Evolutionary conservation across 2,888 invertebrate species (phyloP), one percentile per base, ranked within the genome.

Genomic region (Acholoe squamosa): DNA sequence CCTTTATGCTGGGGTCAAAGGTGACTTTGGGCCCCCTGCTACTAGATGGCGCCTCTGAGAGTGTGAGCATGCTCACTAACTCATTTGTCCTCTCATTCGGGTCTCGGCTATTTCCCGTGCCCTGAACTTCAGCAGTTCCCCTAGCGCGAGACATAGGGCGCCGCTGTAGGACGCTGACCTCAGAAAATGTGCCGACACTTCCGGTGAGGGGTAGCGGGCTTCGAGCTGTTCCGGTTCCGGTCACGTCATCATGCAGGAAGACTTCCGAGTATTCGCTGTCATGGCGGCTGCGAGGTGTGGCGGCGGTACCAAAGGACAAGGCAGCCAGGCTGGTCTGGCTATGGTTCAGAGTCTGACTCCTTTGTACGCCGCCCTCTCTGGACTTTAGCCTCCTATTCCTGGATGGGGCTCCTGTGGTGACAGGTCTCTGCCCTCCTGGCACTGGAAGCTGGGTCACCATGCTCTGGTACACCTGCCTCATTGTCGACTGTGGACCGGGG

Each of bases 1-100:
- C 84, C 51, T 84, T 84, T 3, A 84, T 25, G 10, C 43, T 51
- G n/a, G 84, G 84, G 51, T 84, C 84, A 19, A 51, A 84, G 43
- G 19, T 84, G 5, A 84, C 43, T 25, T 28, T 33, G 43, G 84
- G 84, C 0, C 84, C 84, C n/a, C 84, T 34, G 51, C 16, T 43
- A 0, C n/a, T 84, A n/a, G 84, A n/a, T 16, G 84, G 84, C 43
- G 84, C 84, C 25, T 84, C 84, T 16, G 84, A 84, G 25, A 84
- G 28, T 1, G 28, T 34, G n/a, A 84, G 84, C 25, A 84, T 22
- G 43, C 7, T 51, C 5, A 51, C n/a, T 12, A 84, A 25, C 43
- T 84, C 43, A 16, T 10, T 10, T 12, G 22, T 33, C n/a, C 33
- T 84, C 43, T 71, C 71, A 1, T 25, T 22, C 12, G 3, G 25